Conservation (phyloP, 64 coral and sea anemone genomes). For the Pocillopora verrucosa region DNA sequence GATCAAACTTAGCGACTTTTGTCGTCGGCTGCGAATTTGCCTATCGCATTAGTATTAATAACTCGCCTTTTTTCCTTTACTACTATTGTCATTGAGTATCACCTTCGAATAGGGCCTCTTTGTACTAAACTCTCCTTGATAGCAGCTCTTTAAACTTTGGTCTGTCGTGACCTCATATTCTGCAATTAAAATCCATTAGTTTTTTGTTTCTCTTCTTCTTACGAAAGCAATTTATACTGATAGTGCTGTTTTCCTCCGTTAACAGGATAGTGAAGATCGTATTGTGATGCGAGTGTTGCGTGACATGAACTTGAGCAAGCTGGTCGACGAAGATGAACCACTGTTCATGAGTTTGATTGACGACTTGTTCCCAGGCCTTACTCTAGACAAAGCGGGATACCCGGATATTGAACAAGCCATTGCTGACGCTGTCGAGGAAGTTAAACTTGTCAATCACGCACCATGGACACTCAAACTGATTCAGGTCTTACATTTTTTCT, state of each 20-base stretch:
- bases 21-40: too few species aligned
- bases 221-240: too few species aligned
- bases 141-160: too few species aligned
- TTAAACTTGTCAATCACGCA: conserved; percentile 97
- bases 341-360: conserved; percentile 97
- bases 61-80: too few species aligned
- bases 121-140: too few species aligned
- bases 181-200: too few species aligned
- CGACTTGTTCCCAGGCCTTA: conserved; percentile 97
- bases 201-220: too few species aligned
- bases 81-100: too few species aligned
- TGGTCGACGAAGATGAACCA: conserved; percentile 98
- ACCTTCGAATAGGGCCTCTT: too few species aligned
- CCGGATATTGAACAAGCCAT: conserved; percentile 99
- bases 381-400: conserved; percentile 96
- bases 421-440: conserved; percentile 89
- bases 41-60: too few species aligned
- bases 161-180: too few species aligned
- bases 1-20: too few species aligned
- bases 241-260: neutral
- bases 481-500: conserved; percentile 58
- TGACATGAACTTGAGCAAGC: conserved; percentile 99
- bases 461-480: conserved; percentile 96
- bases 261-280: conserved; percentile 86
- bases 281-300: conserved; percentile 98